Conservation (phyloP, 1,140 invertebrate species). For the Megalopta genalis region DNA sequence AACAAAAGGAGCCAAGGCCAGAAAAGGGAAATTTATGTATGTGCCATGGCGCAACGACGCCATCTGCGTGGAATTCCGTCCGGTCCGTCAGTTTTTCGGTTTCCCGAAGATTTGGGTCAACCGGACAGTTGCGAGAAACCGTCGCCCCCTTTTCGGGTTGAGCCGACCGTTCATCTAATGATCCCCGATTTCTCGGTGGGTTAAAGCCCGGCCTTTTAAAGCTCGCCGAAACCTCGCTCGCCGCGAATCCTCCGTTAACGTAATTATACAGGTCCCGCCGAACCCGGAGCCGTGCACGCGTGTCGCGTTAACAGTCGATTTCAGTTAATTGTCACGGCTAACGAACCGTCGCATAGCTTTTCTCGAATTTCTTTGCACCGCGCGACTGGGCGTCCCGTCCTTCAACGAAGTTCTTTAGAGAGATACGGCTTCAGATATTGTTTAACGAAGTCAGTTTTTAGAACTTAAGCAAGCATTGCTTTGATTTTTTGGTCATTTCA, state of each 20-base stretch:
- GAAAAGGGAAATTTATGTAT: slow-evolving; percentile 65
- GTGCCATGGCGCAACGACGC: slow-evolving; percentile 53
- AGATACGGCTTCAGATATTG: too few relatives aligned
- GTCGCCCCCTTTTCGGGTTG: slow-evolving; percentile 33
- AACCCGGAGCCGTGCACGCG: neutral
- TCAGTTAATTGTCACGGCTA: neutral
- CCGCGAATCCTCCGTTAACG: slow-evolving; percentile 36
- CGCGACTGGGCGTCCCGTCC: too few relatives aligned
- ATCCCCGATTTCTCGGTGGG: slow-evolving; percentile 67
- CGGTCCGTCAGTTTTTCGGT: slow-evolving; percentile 54
- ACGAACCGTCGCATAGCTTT: neutral
- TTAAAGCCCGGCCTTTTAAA: slow-evolving; percentile 45
- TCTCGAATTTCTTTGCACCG: neutral
- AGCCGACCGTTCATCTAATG: slow-evolving; percentile 59
- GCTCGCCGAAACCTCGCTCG: slow-evolving; percentile 16
- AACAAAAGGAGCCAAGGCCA: slow-evolving; percentile 53
- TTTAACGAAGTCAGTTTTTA: too few relatives aligned
- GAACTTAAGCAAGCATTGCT: too few relatives aligned
- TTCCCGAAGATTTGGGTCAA: slow-evolving; percentile 65
- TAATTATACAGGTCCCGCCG: neutral
- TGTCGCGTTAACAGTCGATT: neutral
- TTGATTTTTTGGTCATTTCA: too few relatives aligned
- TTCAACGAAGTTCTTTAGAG: too few relatives aligned
- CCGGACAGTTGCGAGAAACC: slow-evolving; percentile 62
- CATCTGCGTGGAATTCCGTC: slow-evolving; percentile 64